Conservation (phyloP, 2,113 vertebrate genomes). For the Bambusicola thoracicus region DNA sequence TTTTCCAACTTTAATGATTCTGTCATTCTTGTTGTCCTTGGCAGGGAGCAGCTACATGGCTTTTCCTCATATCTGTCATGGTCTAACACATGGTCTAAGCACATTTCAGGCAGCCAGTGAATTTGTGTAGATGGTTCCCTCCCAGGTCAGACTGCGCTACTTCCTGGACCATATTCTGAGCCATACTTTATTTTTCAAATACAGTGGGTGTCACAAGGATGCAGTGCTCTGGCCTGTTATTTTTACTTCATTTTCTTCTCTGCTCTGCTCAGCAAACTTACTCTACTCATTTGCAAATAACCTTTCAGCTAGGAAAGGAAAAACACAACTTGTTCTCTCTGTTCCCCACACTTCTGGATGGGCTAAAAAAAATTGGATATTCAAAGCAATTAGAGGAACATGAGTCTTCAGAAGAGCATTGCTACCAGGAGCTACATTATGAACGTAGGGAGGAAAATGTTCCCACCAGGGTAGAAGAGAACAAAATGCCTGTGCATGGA, state of each 20-base stretch:
- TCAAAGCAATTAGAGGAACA: background rate
- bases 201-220: background rate
- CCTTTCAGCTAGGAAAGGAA: background rate
- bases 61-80: background rate
- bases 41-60: background rate
- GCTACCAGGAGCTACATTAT: accelerated
- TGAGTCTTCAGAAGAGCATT: background rate
- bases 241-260: background rate
- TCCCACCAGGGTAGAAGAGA: background rate
- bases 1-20: too few relatives aligned
- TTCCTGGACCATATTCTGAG: background rate
- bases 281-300: background rate
- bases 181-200: background rate
- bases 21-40: background rate
- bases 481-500: background rate
- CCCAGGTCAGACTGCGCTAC: background rate
- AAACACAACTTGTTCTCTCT: background rate
- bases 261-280: background rate
- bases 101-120: background rate
- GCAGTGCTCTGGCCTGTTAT: background rate
- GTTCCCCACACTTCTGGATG: background rate
- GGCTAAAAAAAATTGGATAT: background rate
- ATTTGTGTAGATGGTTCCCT: background rate
- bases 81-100: background rate
- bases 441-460: background rate